Percentiles rank a stretch among this genome's conserved stretches.
Evolutionary conservation across 2,888 invertebrate genomes (phyloP).

Genomic region (Spisula solida): DNA sequence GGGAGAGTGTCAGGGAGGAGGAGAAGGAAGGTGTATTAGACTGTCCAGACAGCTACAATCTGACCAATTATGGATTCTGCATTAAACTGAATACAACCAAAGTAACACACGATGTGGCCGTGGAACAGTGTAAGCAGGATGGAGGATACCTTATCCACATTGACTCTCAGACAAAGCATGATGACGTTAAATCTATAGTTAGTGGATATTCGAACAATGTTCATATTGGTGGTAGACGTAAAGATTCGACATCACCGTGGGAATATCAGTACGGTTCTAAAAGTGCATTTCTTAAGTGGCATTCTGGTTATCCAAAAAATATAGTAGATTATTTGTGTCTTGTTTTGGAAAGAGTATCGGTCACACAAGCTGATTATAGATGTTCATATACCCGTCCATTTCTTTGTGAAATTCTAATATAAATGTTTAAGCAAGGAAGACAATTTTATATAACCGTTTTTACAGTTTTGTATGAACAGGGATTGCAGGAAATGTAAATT

Average conservation of each 20-base stretch:
- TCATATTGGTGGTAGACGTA: constrained; percentile 16
- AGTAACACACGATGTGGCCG: neutral
- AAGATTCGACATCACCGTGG: neutral
- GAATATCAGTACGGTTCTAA: constrained; percentile 8
- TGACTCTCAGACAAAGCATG: too few relatives aligned
- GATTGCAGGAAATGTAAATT: too few relatives aligned
- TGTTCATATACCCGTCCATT: neutral
- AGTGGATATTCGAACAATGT: neutral
- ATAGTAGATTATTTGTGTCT: neutral
- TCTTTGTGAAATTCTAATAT: constrained; percentile 18
- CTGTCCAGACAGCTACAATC: neutral
- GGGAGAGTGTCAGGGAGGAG: too few relatives aligned
- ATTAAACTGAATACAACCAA: neutral
- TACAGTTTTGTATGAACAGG: too few relatives aligned
- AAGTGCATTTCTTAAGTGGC: neutral
- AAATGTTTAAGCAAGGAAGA: too few relatives aligned
- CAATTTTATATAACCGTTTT: too few relatives aligned
- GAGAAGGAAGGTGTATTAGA: too few relatives aligned
- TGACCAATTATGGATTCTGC: constrained; percentile 19
- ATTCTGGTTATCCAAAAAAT: too few relatives aligned
- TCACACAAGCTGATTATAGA: neutral
- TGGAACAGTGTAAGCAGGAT: too few relatives aligned
- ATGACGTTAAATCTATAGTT: constrained; percentile 16
- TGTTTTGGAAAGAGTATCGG: neutral
- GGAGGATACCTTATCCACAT: too few relatives aligned